A percentile compares a stretch with the other conserved stretches of the same genome.
Evolutionary conservation across 2,113 vertebrate species (phyloP).

Genomic region (Caracal caracal): DNA sequence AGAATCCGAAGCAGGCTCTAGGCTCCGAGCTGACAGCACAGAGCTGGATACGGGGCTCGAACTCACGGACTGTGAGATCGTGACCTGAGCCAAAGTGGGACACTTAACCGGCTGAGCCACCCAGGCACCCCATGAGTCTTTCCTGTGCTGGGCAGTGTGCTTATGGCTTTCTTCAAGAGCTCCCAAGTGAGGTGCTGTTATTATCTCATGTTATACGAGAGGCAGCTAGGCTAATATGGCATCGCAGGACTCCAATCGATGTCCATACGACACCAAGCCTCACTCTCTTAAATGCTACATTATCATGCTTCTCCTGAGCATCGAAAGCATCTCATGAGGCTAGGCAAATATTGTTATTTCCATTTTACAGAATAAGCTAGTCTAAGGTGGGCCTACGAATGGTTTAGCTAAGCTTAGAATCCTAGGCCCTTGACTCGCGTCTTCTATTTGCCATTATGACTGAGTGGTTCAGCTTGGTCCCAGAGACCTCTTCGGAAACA

Average conservation of each 20-base stretch:
- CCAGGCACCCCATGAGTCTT: background rate
- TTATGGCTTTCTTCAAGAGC: background rate
- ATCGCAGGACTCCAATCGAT: background rate
- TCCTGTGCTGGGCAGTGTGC: background rate
- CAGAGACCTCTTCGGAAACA: background rate
- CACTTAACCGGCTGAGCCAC: too few species aligned
- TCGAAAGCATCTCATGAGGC: background rate
- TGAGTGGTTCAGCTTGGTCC: background rate
- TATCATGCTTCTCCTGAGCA: background rate
- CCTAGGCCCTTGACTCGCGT: background rate
- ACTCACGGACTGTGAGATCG: too few species aligned
- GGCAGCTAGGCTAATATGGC: background rate
- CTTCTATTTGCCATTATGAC: background rate
- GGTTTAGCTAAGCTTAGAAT: background rate
- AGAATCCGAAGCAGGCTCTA: too few species aligned
- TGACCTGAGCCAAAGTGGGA: too few species aligned
- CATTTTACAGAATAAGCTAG: background rate
- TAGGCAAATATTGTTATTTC: background rate
- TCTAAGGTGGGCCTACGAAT: background rate
- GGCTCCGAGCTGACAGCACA: too few species aligned
- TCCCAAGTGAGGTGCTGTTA: background rate
- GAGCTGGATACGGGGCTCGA: too few species aligned
- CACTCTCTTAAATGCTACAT: rapidly evolving
- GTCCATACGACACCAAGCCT: background rate
- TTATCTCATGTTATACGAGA: too few species aligned